phyloP scores from a whole-genome alignment of 2,888 invertebrate genomes.

The Erebia ligea region DNA sequence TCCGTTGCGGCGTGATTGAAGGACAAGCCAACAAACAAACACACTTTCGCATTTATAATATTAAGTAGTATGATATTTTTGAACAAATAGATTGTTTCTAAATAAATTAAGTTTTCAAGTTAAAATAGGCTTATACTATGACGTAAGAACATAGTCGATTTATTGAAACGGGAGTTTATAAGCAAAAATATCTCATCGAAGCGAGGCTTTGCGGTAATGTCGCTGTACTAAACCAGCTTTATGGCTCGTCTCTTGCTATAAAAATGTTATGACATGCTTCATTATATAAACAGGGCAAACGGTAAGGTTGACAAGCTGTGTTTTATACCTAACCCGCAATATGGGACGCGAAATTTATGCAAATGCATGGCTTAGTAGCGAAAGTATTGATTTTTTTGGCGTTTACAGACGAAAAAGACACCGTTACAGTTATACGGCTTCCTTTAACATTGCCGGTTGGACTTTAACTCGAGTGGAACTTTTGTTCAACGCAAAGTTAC shows the following conservation, averaged over 20 bases:
- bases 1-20: no score
- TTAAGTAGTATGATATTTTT: no score
- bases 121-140: slow-evolving; percentile 28
- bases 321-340: slow-evolving; percentile 56
- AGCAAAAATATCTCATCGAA: slow-evolving; percentile 46
- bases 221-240: slow-evolving; percentile 61
- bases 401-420: slow-evolving; percentile 40
- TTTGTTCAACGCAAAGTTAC: slow-evolving; percentile 27
- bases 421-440: slow-evolving; percentile 38
- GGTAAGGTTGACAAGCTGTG: slow-evolving; percentile 69
- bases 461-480: slow-evolving; percentile 28
- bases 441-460: slow-evolving; percentile 25
- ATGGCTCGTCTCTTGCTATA: slow-evolving; percentile 67
- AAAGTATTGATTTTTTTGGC: slow-evolving; percentile 50
- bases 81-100: background rate
- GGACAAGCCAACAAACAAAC: no score
- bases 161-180: slow-evolving; percentile 34
- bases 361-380: slow-evolving; percentile 53
- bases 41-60: no score
- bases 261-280: slow-evolving; percentile 72
- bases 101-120: background rate
- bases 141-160: slow-evolving; percentile 25
- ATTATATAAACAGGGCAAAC: slow-evolving; percentile 64
- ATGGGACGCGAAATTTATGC: slow-evolving; percentile 54
- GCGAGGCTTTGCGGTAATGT: slow-evolving; percentile 57